Conservation (phyloP, 1,140 invertebrate species). For the Thalassaphorura encarpata region DNA sequence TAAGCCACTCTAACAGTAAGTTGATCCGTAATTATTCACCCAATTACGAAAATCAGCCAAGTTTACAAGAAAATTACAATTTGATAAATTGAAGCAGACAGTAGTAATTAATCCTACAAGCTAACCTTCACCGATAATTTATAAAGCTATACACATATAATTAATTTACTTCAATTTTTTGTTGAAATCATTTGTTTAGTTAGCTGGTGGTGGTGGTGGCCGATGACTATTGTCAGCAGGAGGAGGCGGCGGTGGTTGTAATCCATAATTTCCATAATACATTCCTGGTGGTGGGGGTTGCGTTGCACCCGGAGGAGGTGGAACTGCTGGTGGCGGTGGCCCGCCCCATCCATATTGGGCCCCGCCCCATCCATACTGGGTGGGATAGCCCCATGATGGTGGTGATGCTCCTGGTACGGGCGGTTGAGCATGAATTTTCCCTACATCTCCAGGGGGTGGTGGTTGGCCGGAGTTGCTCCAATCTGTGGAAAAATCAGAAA, state of each 20-base stretch:
- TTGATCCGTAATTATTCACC: no score
- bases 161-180: neutral
- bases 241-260: constrained; percentile 25
- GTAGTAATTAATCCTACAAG: no score
- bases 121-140: no score
- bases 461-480: neutral
- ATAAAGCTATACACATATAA: no score
- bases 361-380: constrained; percentile 5
- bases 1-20: no score
- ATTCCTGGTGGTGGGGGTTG: constrained; percentile 48
- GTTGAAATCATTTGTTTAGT: constrained; percentile 29
- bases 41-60: no score
- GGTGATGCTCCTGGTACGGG: constrained; percentile 28
- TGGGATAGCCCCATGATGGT: constrained; percentile 30
- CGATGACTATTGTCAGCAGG: constrained; percentile 42
- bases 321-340: constrained; percentile 20
- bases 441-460: neutral
- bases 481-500: neutral
- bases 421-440: neutral
- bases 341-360: constrained; percentile 6
- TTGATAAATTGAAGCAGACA: no score
- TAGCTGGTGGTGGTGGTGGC: constrained; percentile 40
- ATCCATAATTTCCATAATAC: constrained; percentile 36
- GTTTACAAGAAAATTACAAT: no score
- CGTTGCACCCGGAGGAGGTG: constrained; percentile 35